Evolutionary conservation across 2,888 invertebrate species (phyloP).

Genomic region (Drosophila affinis): DNA sequence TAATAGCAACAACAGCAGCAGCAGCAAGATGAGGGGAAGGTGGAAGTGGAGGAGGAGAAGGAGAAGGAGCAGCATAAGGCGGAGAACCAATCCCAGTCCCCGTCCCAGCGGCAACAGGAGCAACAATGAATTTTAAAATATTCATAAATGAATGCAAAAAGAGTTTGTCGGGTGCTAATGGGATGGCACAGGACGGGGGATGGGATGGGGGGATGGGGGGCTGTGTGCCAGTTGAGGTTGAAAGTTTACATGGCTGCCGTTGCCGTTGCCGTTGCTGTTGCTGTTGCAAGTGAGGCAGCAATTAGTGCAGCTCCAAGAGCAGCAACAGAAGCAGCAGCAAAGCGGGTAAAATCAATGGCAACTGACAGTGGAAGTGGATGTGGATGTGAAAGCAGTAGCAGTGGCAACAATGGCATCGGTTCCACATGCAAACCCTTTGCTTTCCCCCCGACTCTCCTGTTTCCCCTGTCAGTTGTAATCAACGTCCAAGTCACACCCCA

Average conservation of each 20-base stretch:
- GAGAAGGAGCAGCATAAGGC: not conserved
- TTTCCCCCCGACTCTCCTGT: slow-evolving; percentile 14
- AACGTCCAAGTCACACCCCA: slow-evolving; percentile 63
- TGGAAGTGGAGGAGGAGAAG: not conserved
- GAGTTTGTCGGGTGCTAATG: slow-evolving; percentile 50
- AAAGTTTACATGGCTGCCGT: slow-evolving; percentile 44
- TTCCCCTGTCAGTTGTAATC: slow-evolving; percentile 68
- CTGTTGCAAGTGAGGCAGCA: slow-evolving; percentile 61
- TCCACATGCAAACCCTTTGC: slow-evolving; percentile 48
- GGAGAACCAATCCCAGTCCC: not conserved
- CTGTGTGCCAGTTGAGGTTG: slow-evolving; percentile 46
- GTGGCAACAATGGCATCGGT: slow-evolving; percentile 37
- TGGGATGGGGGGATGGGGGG: not conserved
- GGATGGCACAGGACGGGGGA: slow-evolving; percentile 19
- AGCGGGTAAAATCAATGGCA: slow-evolving; percentile 68
- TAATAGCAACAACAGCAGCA: slow-evolving; percentile 43
- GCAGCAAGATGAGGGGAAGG: not conserved
- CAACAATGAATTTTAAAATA: slow-evolving; percentile 75
- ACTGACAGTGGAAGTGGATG: slow-evolving; percentile 16
- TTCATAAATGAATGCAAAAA: slow-evolving; percentile 70
- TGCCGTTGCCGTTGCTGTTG: slow-evolving; percentile 1
- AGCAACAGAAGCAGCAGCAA: slow-evolving; percentile 6
- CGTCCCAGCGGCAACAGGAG: slow-evolving; percentile 21
- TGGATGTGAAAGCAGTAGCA: slow-evolving; percentile 8
- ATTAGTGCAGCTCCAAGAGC: slow-evolving; percentile 61